Evolutionary conservation across 2,113 vertebrate species (phyloP), one percentile per base, ranked within the genome.

Genomic region (Heptranchias perlo): DNA sequence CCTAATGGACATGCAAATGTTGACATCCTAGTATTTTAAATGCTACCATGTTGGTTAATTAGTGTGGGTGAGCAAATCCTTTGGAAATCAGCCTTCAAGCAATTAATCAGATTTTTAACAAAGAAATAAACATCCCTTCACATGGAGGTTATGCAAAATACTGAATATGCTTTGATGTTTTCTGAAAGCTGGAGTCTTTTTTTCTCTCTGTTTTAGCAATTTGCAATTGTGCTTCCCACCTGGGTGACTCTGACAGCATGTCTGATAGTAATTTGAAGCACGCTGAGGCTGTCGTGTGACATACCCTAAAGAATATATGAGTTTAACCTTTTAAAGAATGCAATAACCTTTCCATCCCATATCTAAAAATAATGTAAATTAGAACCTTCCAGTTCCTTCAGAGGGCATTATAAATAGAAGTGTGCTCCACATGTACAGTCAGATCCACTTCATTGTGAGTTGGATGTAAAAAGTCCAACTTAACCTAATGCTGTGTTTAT

Each of bases 61-160:
- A 94, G 62, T 65, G n/a, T 67, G 62, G 92, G 39, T 67, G 92
- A 94, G 44, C 67, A 65, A 94, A 94, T 94, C 62, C 92, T 94
- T 94, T 94, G 62, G n/a, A 65, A 94, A 94, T 47, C 62, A 64
- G 92, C 92, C 62, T 94, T 64, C 92, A 47, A 94, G 92, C 92
- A 94, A 94, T 94, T 94, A 67, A 94, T 94, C 92, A 94, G 62
- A 67, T 94, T 94, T 94, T 94, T 44, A 65, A 94, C 61, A 44
- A 94, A 67, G 39, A 47, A 94, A 28, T 65, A 67, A 94, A 94
- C 92, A 28, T 94, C 21, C 18, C 39, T 94, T 94, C 39, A 25
- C 62, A 11, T 65, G 92, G 35, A 65, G 92, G 67, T 94, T 94
- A 94, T 94, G 92, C 47, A 94, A 94, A 94, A 28, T 14, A 25